phyloP scores from a whole-genome alignment of 1,140 invertebrate genomes.

The Apis florea region DNA sequence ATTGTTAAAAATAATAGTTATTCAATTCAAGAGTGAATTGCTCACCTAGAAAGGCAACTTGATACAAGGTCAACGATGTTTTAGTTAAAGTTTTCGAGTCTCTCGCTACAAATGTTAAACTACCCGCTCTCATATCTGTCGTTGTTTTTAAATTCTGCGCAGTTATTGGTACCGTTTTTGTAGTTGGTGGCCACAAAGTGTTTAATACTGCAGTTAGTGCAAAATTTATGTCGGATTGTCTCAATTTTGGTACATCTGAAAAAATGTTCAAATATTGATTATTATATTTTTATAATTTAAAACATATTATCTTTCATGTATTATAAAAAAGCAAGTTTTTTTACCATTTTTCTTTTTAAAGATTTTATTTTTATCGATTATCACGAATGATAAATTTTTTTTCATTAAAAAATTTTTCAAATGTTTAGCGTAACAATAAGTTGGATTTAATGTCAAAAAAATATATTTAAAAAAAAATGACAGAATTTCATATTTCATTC shows the following conservation, averaged over 20 bases:
- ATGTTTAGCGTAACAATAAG: too few relatives aligned
- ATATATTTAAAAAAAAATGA: too few relatives aligned
- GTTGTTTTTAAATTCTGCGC: constrained; percentile 84
- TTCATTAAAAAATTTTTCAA: too few relatives aligned
- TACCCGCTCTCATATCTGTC: constrained; percentile 87
- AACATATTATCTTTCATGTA: not conserved
- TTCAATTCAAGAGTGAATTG: not conserved
- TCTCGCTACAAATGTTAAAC: constrained; percentile 87
- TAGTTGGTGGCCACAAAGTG: constrained; percentile 89
- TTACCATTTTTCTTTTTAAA: too few relatives aligned
- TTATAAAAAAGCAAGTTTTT: too few relatives aligned
- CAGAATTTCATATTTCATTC: too few relatives aligned
- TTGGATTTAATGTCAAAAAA: too few relatives aligned
- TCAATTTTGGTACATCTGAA: constrained; percentile 92
- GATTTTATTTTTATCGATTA: too few relatives aligned
- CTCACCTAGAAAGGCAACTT: constrained; percentile 92
- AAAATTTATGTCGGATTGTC: constrained; percentile 94
- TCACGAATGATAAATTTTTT: too few relatives aligned
- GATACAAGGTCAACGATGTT: constrained; percentile 89
- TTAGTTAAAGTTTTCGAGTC: constrained; percentile 87
- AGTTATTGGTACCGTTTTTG: constrained; percentile 83
- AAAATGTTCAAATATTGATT: constrained; percentile 44
- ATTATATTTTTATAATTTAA: too few relatives aligned
- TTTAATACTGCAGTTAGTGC: constrained; percentile 94
- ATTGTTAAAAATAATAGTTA: not conserved